Evolutionary conservation across 64 coral and sea anemone genomes (phyloP).

Genomic region (Platygyra sinensis): DNA sequence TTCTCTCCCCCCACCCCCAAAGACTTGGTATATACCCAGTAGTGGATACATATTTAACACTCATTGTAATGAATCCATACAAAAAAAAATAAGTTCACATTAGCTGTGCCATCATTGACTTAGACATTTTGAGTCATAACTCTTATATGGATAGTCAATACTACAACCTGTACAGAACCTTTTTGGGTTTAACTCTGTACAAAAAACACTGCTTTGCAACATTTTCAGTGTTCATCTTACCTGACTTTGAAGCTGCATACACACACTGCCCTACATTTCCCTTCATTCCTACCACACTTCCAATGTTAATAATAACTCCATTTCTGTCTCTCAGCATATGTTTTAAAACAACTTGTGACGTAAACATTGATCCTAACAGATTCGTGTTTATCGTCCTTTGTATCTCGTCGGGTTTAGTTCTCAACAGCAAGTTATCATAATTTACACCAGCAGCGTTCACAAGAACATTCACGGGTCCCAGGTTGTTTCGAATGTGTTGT

Average conservation of each 20-base stretch:
- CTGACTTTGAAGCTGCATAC: conserved; percentile 84
- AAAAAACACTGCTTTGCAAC: too few relatives aligned
- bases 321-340: conserved; percentile 52
- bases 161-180: too few relatives aligned
- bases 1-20: too few relatives aligned
- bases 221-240: conserved; percentile 29
- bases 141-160: too few relatives aligned
- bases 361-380: conserved; percentile 70
- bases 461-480: conserved; percentile 58
- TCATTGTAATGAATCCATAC: too few relatives aligned
- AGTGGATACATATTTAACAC: too few relatives aligned
- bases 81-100: too few relatives aligned
- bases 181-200: too few relatives aligned
- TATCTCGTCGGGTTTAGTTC: conserved; percentile 59
- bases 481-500: conserved; percentile 48
- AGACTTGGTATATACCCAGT: too few relatives aligned
- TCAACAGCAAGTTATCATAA: conserved; percentile 71
- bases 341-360: conserved; percentile 76
- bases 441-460: conserved; percentile 80
- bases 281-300: conserved; percentile 70
- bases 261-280: conserved; percentile 76
- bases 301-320: conserved; percentile 77
- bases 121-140: too few relatives aligned
- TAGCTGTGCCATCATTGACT: too few relatives aligned
- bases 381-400: conserved; percentile 52